These are phyloP conservation scores for Furcula furcula DNA, from an alignment of 2,888 invertebrate genomes.

Conservation along the genomic window DNA sequence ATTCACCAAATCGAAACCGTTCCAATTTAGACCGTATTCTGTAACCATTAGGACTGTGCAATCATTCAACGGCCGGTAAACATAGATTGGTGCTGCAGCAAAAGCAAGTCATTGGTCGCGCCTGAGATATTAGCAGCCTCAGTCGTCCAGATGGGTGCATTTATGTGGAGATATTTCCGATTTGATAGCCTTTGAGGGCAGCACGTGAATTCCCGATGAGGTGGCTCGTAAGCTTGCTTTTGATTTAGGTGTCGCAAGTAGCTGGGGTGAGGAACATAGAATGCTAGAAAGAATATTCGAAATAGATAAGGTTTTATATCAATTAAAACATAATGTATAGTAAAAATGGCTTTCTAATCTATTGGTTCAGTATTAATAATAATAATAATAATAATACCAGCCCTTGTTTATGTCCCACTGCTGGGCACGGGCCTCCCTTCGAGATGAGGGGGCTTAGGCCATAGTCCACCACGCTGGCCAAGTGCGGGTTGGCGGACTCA, in stretches of 20 bases:
- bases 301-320: no score
- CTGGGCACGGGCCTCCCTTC: no score
- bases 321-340: no score
- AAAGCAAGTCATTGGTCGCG: constrained; percentile 63
- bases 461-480: no score
- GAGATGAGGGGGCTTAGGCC: no score
- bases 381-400: no score
- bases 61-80: constrained; percentile 3
- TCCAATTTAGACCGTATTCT: constrained; percentile 28
- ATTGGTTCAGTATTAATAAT: no score
- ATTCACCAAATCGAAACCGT: constrained; percentile 5
- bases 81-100: constrained; percentile 50
- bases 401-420: no score
- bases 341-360: no score
- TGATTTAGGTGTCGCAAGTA: constrained; percentile 28
- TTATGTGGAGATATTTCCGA: constrained; percentile 66
- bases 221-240: constrained; percentile 19
- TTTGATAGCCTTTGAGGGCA: constrained; percentile 69
- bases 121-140: constrained; percentile 76
- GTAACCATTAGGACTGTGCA: constrained; percentile 11
- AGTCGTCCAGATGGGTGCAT: constrained; percentile 66
- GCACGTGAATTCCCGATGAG: constrained; percentile 33
- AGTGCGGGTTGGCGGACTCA: no score
- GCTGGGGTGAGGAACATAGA: background rate
- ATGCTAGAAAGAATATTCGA: no score